Evolutionary conservation across 2,888 invertebrate species (phyloP).

Genomic region (Gibbula magus): DNA sequence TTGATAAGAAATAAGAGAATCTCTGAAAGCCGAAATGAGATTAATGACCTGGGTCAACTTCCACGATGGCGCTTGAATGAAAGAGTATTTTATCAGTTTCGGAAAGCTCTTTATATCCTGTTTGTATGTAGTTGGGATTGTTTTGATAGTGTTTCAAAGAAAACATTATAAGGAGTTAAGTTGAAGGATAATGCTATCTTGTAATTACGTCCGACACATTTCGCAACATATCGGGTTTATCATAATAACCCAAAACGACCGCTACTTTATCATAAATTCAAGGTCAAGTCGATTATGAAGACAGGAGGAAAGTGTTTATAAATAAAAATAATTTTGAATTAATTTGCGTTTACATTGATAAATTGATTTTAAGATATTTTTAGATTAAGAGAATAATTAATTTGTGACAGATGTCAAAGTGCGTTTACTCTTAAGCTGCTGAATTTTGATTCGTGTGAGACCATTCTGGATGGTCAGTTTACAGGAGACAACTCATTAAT

Average conservation of each 20-base stretch:
- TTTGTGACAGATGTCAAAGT: too few species aligned
- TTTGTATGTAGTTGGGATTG: background rate
- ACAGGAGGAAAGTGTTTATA: too few species aligned
- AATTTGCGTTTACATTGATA: too few species aligned
- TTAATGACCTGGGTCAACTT: background rate
- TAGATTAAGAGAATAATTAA: too few species aligned
- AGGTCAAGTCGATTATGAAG: too few species aligned
- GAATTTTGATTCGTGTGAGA: too few species aligned
- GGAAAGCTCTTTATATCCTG: constrained; percentile 8
- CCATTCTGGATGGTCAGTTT: too few species aligned
- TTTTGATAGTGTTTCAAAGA: constrained; percentile 12
- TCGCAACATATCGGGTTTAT: background rate
- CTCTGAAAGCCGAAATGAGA: background rate
- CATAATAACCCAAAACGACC: background rate
- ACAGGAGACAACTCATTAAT: too few species aligned
- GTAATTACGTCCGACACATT: constrained; percentile 1
- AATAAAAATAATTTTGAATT: too few species aligned
- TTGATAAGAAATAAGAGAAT: background rate
- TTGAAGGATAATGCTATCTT: background rate
- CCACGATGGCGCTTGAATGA: background rate
- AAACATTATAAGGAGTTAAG: background rate
- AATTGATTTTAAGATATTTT: too few species aligned
- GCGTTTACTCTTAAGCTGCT: too few species aligned
- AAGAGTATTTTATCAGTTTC: constrained; percentile 1
- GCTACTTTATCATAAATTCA: constrained; percentile 9